Percentiles rank a stretch among this genome's conserved stretches.
Conservation (phyloP, 2,888 invertebrate genomes). For the Drosophila leonis region DNA sequence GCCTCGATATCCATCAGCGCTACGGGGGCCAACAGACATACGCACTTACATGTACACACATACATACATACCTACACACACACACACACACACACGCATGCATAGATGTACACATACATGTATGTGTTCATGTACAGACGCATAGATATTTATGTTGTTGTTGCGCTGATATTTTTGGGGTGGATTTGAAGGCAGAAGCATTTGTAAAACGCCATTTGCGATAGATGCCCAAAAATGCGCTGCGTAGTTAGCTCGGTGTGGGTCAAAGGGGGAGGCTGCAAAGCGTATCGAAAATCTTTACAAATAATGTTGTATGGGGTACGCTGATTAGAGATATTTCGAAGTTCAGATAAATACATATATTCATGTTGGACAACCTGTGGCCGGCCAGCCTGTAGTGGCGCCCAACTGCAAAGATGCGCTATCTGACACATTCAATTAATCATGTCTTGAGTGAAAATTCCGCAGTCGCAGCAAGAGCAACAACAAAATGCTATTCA, state of each 20-base stretch:
- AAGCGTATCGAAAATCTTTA: slow-evolving; percentile 1
- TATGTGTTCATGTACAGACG: slow-evolving; percentile 26
- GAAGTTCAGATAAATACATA: not conserved
- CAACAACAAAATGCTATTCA: slow-evolving; percentile 44
- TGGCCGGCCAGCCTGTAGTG: slow-evolving; percentile 22
- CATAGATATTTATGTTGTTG: slow-evolving; percentile 58
- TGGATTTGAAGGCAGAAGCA: slow-evolving; percentile 58
- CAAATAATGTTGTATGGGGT: not conserved
- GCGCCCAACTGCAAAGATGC: slow-evolving; percentile 66
- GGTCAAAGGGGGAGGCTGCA: slow-evolving; percentile 22
- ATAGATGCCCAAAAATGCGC: slow-evolving; percentile 34
- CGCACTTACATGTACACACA: slow-evolving; percentile 4
- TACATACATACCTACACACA: not conserved
- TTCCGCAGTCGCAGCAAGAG: slow-evolving; percentile 46
- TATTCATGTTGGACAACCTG: slow-evolving; percentile 35
- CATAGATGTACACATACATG: not conserved
- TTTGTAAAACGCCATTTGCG: slow-evolving; percentile 58
- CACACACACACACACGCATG: slow-evolving; percentile 5
- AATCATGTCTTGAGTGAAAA: slow-evolving; percentile 75
- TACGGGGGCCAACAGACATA: slow-evolving; percentile 27
- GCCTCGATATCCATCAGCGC: slow-evolving; percentile 59
- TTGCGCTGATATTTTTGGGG: slow-evolving; percentile 56
- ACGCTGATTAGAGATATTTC: not conserved
- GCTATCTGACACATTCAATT: slow-evolving; percentile 73
- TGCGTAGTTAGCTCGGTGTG: slow-evolving; percentile 46